phyloP scores from a whole-genome alignment of 2,113 vertebrate genomes.

The Cygnus atratus region DNA sequence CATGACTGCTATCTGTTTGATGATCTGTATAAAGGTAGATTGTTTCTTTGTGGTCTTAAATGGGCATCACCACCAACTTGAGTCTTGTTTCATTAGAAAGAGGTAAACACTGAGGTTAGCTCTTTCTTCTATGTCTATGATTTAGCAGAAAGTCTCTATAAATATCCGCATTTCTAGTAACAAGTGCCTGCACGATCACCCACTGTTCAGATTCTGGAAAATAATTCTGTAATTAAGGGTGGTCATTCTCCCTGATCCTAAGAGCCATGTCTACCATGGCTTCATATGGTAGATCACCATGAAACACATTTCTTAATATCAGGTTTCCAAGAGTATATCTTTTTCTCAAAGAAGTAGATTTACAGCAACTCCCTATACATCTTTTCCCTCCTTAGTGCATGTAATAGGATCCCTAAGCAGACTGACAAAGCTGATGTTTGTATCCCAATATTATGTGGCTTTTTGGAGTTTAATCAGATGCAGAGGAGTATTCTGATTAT shows the following conservation, averaged over 20 bases:
- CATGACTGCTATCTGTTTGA: neutral
- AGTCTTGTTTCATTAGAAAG: neutral
- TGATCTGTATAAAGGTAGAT: neutral
- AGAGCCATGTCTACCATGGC: neutral
- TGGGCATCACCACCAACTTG: neutral
- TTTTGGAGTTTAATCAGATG: constrained; percentile 14
- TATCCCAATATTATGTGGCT: neutral
- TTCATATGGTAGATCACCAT: neutral
- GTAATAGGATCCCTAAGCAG: neutral
- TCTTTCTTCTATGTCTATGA: neutral
- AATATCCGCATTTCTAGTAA: neutral
- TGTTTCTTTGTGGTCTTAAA: neutral
- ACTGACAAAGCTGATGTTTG: neutral
- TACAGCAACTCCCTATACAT: neutral
- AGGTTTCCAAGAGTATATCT: neutral
- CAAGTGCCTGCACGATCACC: neutral
- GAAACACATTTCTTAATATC: neutral
- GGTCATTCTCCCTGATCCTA: neutral
- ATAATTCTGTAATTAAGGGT: neutral
- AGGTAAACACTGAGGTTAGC: neutral
- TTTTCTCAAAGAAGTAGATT: neutral
- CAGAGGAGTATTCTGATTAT: neutral
- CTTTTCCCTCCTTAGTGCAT: neutral
- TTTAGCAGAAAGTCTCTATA: neutral
- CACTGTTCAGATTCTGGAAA: neutral